Percentiles rank a stretch among this genome's conserved stretches.
These are phyloP conservation scores for Blomia tropicalis DNA, from an alignment of 2,888 invertebrate genomes.

Conservation along the genomic window DNA sequence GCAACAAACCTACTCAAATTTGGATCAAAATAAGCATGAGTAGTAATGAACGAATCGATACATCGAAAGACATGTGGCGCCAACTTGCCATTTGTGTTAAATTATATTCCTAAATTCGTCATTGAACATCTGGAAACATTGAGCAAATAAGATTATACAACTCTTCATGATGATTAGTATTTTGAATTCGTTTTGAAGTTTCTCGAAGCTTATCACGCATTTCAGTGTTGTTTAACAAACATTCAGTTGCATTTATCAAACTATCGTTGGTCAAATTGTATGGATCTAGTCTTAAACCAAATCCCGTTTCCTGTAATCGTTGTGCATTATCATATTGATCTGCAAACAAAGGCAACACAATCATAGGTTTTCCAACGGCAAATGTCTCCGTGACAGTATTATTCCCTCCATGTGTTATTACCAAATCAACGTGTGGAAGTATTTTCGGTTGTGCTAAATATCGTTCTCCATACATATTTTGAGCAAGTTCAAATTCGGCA, in stretches of 20 bases:
- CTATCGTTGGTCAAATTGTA: neutral
- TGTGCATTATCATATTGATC: constrained; percentile 8
- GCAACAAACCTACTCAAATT: no score
- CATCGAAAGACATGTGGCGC: neutral
- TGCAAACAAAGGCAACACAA: constrained; percentile 2
- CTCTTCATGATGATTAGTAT: neutral
- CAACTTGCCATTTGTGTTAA: no score
- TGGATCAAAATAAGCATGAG: neutral
- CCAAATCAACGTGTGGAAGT: neutral
- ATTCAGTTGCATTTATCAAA: neutral
- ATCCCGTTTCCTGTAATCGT: neutral
- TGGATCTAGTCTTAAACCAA: neutral
- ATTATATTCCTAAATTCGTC: no score
- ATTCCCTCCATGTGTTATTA: neutral
- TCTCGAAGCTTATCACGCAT: neutral
- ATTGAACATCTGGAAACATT: neutral
- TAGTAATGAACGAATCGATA: neutral
- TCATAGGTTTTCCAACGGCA: neutral
- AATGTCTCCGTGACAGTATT: constrained; percentile 7
- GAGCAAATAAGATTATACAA: neutral
- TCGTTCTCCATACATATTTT: neutral
- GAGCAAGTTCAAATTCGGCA: neutral
- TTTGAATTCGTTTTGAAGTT: neutral
- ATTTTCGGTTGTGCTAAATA: neutral
- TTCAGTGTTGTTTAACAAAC: neutral